Evolutionary conservation across 2,113 vertebrate species (phyloP), one percentile per base, ranked within the genome.

Genomic region (Alexandromys fortis): DNA sequence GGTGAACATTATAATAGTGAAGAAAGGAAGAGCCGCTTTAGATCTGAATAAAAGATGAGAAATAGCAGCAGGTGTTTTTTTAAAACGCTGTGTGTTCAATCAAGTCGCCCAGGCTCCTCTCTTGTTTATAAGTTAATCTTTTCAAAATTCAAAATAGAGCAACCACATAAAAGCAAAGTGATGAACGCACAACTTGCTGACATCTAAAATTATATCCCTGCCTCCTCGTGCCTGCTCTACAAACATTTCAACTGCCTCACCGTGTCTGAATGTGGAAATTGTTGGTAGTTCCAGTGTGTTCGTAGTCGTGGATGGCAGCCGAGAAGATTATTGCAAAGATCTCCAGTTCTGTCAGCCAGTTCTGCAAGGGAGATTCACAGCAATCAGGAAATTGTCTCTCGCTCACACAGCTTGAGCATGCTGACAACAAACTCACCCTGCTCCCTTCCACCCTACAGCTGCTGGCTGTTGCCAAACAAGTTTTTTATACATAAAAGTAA

Each of bases 261-360:
- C 98, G 98, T 76, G 99, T 99, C 98, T 99, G 99, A 98, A 99
- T 99, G 98, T 99, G 99, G 98, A 99, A 99, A 98, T 99, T 99
- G 99, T 99, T 99, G 97, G 99, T 99, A 96, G 99, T 99, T 96
- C 99, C 99, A 0, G 99, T 99, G 97, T 99, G 99, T 95, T 99
- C 99, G 42, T 99, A 99, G 97, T 99, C 99, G 16, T 99, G 99
- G 98, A 99, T 99, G 2, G 99, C 99, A 55, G 99, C 99, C 72
- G 99, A 99, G 9, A 99, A 99, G 98, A 99, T 99, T 98, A 99
- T 99, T 55, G 99, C 99, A 33, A 99, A 99, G 98, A 99, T 99
- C 98, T 99, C 99, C 95, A 99, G 98, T 98, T 99, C 99, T 4
- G 99, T 99, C 98, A 99, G 97, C 99, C 99, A 99, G 97, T 99